Base-by-base conservation (phyloP, 2,888 invertebrate genomes). In the Matsumyia berberina region DNA sequence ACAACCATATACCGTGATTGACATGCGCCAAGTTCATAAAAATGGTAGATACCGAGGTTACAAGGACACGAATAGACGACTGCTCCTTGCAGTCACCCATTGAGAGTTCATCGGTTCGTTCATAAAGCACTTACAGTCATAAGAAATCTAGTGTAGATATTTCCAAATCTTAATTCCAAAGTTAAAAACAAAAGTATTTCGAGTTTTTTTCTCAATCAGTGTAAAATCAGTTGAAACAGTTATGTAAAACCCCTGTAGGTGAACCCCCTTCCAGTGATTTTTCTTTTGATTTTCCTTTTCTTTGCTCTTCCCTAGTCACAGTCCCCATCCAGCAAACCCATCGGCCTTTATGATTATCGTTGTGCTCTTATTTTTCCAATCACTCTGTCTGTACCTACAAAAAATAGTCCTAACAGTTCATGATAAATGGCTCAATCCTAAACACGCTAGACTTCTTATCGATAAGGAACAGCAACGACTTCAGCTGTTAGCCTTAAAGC, bases 301-400 rank as follows among this genome's bases (percentile, higher is more conserved):
- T 29, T 9, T 7, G 33, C 7, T 35, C 9, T 11, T 39, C 55
- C 72, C 29, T 24, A 1, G 7, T 15, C n/a, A n/a, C 11, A 11
- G 17, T 15, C 12, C 42, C 33, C 12, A 31, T n/a, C 17, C 31
- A 19, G 17, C 0, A 17, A 11, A 3, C 6, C 11, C 31, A 24
- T 19, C 62, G 7, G 60, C 87, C 87, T 89, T 88, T 90, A 91
- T 91, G 91, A 91, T 91, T 91, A 89, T 91, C 89, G 90, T 91
- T 80, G 87, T 91, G 88, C 87, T 91, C 79, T 87, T 91, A 87
- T 89, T 91, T 86, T 91, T 91, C 76, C 90, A 90, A 90, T 91
- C 91, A 88, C 88, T 91, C 88, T 91, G 91, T 88, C 89, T 91
- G 82, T 91, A 90, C 86, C 90, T 91, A 81, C 92, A 91, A 89